Conservation (phyloP, 2,797 vertebrate genomes). For the Arnoldichthys spilopterus region DNA sequence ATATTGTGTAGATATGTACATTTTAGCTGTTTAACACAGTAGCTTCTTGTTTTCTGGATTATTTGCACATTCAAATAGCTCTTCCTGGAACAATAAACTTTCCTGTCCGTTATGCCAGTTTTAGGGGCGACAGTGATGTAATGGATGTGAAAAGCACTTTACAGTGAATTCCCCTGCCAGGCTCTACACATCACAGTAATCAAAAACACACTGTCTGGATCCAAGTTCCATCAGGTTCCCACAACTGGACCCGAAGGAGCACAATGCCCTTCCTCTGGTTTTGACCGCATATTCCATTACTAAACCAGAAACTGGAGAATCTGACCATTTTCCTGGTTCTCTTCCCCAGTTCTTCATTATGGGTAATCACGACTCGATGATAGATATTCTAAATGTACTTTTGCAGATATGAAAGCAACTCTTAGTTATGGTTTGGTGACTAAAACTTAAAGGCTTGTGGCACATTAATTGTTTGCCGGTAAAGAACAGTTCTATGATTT, state of each 20-base stretch:
- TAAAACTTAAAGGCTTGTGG: constrained; percentile 1
- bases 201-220: constrained; percentile 60
- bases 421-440: constrained; percentile 10
- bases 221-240: constrained; percentile 47
- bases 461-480: background rate
- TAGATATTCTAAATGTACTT: constrained; percentile 15
- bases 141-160: constrained; percentile 60
- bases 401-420: background rate
- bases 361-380: constrained; percentile 41
- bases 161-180: constrained; percentile 45
- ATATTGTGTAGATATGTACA: background rate
- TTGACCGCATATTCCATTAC: constrained; percentile 51
- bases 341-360: constrained; percentile 13
- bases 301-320: constrained; percentile 38
- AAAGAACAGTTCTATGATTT: background rate
- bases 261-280: constrained; percentile 25
- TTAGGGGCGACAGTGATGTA: constrained; percentile 37
- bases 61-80: constrained; percentile 17
- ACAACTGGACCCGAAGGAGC: constrained; percentile 47
- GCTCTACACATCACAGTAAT: constrained; percentile 52
- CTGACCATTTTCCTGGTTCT: constrained; percentile 55
- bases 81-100: constrained; percentile 41
- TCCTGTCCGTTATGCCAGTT: constrained; percentile 36
- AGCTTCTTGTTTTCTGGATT: constrained; percentile 19
- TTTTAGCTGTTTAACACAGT: background rate